Conservation (phyloP, 2,113 vertebrate species). For the Saccopteryx leptura region DNA sequence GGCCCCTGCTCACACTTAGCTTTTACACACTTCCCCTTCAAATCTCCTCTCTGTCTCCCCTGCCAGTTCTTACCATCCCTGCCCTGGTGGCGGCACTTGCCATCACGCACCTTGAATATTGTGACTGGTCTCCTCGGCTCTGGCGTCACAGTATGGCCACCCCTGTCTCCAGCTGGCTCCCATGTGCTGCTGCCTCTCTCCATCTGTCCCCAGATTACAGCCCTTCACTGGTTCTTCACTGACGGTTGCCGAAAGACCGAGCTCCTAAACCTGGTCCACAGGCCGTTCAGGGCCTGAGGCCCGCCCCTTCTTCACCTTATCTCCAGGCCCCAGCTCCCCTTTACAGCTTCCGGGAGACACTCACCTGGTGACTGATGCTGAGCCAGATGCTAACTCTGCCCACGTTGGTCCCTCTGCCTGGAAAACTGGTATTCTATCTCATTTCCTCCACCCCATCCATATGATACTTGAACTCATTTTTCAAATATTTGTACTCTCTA, state of each 20-base stretch:
- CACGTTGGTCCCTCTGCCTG: background rate
- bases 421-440: background rate
- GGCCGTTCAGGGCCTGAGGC: background rate
- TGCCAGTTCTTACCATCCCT: background rate
- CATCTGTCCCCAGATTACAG: background rate
- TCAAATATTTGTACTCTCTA: background rate
- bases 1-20: accelerated
- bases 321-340: background rate
- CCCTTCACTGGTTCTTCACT: background rate
- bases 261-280: background rate
- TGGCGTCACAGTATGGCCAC: background rate
- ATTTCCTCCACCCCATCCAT: background rate
- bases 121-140: background rate
- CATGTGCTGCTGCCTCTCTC: background rate
- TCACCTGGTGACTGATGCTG: background rate
- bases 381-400: background rate
- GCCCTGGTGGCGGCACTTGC: background rate
- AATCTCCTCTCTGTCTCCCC: background rate
- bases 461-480: background rate
- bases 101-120: background rate
- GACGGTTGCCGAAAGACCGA: background rate
- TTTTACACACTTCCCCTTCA: background rate
- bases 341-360: background rate
- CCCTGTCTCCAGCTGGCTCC: background rate
- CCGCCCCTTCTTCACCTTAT: background rate